Percentiles rank a stretch among this genome's conserved stretches.
Conservation (phyloP, 2,113 vertebrate species). For the Pogona vitticeps region DNA sequence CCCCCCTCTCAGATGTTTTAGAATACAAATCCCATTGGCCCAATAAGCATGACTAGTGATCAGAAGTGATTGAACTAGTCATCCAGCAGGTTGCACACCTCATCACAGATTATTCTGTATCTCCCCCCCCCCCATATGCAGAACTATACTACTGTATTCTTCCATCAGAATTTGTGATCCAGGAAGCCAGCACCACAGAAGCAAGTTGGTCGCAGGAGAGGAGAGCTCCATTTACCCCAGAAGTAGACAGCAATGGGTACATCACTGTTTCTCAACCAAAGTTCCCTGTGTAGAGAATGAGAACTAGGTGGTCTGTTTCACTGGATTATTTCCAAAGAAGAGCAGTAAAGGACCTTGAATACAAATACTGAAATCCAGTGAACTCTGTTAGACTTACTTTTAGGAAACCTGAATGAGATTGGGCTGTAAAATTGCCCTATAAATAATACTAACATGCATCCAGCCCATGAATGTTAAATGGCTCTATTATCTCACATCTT, state of each 20-base stretch:
- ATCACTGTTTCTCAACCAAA: background rate
- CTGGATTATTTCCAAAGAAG: background rate
- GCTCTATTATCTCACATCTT: background rate
- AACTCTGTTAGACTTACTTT: background rate
- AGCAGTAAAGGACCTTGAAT: background rate
- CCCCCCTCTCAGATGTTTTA: background rate
- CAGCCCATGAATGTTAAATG: background rate
- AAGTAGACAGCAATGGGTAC: background rate
- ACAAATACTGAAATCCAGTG: background rate
- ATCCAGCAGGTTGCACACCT: background rate
- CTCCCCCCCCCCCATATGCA: background rate
- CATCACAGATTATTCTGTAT: background rate
- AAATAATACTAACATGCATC: background rate
- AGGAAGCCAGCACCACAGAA: too few species aligned
- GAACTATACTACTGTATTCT: background rate
- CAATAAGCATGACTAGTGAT: background rate
- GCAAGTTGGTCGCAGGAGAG: background rate
- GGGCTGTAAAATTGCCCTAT: background rate
- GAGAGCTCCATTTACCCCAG: background rate
- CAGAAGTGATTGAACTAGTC: background rate
- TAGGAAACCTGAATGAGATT: background rate
- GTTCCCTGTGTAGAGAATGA: background rate
- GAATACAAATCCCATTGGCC: background rate
- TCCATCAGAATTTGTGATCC: background rate
- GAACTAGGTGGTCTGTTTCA: background rate